Conservation (phyloP, 2,113 vertebrate genomes). For the Notothenia coriiceps region DNA sequence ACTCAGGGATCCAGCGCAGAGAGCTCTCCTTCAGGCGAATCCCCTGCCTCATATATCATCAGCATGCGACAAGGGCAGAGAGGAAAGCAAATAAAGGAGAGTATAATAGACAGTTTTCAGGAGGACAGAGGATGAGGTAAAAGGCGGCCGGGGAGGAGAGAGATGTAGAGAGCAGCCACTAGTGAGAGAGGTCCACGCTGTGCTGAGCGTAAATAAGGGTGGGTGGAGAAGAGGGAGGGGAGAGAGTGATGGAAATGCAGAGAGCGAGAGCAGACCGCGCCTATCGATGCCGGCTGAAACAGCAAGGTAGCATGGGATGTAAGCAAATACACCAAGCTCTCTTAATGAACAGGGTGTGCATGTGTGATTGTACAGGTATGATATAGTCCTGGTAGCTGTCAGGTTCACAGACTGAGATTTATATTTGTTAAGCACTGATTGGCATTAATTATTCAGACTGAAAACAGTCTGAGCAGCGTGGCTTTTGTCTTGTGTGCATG, state of each 20-base stretch:
- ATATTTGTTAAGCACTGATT: slow-evolving; percentile 4
- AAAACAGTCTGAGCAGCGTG: slow-evolving; percentile 1
- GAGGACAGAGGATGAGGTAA: slow-evolving; percentile 32
- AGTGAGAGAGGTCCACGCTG: slow-evolving; percentile 59
- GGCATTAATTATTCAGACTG: slow-evolving; percentile 53
- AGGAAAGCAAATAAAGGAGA: slow-evolving; percentile 38
- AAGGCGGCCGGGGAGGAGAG: slow-evolving; percentile 21
- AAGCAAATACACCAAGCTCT: slow-evolving; percentile 41
- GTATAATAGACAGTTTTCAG: slow-evolving; percentile 21
- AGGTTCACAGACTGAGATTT: slow-evolving; percentile 7
- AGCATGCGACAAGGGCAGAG: slow-evolving; percentile 47
- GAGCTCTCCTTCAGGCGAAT: slow-evolving; percentile 51
- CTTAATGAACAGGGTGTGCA: slow-evolving; percentile 28
- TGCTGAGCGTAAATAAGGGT: slow-evolving; percentile 68
- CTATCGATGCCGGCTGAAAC: slow-evolving; percentile 61
- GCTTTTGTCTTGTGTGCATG: slow-evolving; percentile 42
- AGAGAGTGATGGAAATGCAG: slow-evolving; percentile 62
- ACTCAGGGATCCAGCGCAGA: slow-evolving; percentile 53
- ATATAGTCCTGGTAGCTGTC: slow-evolving; percentile 1
- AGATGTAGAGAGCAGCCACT: slow-evolving; percentile 52
- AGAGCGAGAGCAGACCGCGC: slow-evolving; percentile 68
- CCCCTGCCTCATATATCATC: slow-evolving; percentile 52
- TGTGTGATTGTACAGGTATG: neutral
- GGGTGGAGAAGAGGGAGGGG: slow-evolving; percentile 72
- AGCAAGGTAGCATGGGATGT: slow-evolving; percentile 58